Conservation (phyloP, 2,113 vertebrate genomes). For the Pterocles burchelli region DNA sequence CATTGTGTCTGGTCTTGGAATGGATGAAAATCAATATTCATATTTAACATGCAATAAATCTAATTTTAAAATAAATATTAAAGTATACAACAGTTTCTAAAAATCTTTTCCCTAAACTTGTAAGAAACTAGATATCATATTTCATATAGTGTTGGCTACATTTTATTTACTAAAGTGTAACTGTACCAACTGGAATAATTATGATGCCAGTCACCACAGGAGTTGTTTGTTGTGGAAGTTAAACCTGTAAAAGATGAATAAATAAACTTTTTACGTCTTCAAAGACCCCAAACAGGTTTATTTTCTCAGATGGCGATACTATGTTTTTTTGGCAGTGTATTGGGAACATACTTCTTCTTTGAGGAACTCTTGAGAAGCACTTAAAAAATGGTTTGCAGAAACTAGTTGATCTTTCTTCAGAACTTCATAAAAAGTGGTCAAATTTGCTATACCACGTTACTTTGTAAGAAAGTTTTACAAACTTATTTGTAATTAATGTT, state of each 20-base stretch:
- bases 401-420: not conserved
- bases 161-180: not conserved
- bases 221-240: not conserved
- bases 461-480: not conserved
- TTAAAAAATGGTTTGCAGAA: not conserved
- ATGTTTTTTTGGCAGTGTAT: not conserved
- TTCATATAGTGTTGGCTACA: not conserved
- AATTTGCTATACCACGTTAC: not conserved
- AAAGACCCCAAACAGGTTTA: not conserved
- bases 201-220: not conserved
- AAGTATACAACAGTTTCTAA: not conserved
- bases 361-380: not conserved
- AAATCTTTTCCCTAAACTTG: not conserved
- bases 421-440: not conserved
- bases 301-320: not conserved
- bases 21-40: not conserved
- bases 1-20: not conserved
- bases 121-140: not conserved
- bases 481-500: not conserved
- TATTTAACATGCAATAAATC: not conserved
- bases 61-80: not conserved
- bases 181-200: not conserved
- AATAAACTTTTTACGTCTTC: not conserved
- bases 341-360: not conserved
- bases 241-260: not conserved